Base-by-base conservation (phyloP, 30 jellyfish, hydroid and myxozoan species). In the Sanderia malayensis region DNA sequence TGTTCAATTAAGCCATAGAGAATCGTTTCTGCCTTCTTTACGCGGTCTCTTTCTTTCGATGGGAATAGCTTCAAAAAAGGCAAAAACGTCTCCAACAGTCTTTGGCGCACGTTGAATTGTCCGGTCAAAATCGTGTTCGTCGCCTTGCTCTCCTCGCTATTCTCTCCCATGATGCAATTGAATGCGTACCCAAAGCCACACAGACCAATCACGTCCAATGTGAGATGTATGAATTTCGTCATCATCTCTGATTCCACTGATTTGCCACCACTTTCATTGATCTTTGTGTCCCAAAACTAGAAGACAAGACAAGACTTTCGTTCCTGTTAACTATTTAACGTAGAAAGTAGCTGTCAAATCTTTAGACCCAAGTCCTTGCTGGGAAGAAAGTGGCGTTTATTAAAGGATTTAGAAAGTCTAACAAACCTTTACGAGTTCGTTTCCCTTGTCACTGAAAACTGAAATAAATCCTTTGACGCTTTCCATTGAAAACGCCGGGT, bases 161-260 rank as follows among this genome's bases (percentile, higher is more conserved):
- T 20, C 15, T 75, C 81, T 10, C 60, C 60, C 15, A 15, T 30
- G 25, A 65, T 33, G 19, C 81, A 0, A 22, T 78, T 31, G 46
- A 78, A 78, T 7, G 58, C 52, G 65, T 78, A 78, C 10, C 89
- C 89, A 66, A 78, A 78, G 22, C 71, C 89, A 78, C 81, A 45
- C 57, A 30, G 19, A 1, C 89, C 89, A 44, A 78, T 78, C 0
- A 78, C 70, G 25, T 78, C 89, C 67, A 78, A 20, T 4, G 89
- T 64, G 52, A 78, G 23, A 32, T 78, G 72, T 6, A 74, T 64
- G 58, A 78, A 78, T 20, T 78, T 65, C 0, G 34, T 41, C 46
- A 64, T 29, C 46, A 78, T 66, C 27, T 49, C 69, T 60, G 62
- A 46, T 61, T 78, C 82, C 27, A 65, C 34, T 23, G 89, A 71